phyloP scores from a whole-genome alignment of 2,888 invertebrate species.

The Hylaea fasciaria region DNA sequence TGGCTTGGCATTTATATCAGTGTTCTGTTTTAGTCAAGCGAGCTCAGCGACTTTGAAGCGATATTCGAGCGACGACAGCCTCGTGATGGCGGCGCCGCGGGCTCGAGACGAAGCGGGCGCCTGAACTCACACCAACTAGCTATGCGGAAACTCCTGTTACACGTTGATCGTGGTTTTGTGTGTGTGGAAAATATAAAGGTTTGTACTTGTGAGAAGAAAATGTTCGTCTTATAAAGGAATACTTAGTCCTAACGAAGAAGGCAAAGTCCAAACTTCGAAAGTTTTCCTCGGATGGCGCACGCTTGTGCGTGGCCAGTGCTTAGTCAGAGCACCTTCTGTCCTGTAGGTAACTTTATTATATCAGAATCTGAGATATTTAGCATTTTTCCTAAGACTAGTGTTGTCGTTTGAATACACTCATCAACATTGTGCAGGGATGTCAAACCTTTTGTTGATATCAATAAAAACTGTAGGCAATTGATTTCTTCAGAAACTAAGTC shows the following conservation, averaged over 20 bases:
- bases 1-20: too few relatives aligned
- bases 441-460: too few relatives aligned
- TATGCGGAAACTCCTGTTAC: slow-evolving; percentile 11
- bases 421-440: too few relatives aligned
- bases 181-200: not conserved
- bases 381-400: not conserved
- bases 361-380: not conserved
- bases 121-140: slow-evolving; percentile 48
- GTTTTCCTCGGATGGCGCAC: too few relatives aligned
- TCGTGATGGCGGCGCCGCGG: slow-evolving; percentile 73
- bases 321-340: too few relatives aligned
- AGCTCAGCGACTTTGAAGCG: slow-evolving; percentile 74
- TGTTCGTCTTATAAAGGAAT: too few relatives aligned
- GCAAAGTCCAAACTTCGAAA: too few relatives aligned
- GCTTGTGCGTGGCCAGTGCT: too few relatives aligned
- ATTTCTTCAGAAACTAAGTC: too few relatives aligned
- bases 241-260: too few relatives aligned
- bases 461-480: too few relatives aligned
- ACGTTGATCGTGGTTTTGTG: slow-evolving; percentile 14
- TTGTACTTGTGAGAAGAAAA: too few relatives aligned
- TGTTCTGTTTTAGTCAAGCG: slow-evolving; percentile 62
- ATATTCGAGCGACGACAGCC: slow-evolving; percentile 80
- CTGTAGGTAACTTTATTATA: not conserved
- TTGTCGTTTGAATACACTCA: slow-evolving; percentile 1
- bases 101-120: slow-evolving; percentile 58